Evolutionary conservation across 2,797 vertebrate genomes (phyloP), one percentile per base, ranked within the genome.

Genomic region (Sebastes kiyomatsui): DNA sequence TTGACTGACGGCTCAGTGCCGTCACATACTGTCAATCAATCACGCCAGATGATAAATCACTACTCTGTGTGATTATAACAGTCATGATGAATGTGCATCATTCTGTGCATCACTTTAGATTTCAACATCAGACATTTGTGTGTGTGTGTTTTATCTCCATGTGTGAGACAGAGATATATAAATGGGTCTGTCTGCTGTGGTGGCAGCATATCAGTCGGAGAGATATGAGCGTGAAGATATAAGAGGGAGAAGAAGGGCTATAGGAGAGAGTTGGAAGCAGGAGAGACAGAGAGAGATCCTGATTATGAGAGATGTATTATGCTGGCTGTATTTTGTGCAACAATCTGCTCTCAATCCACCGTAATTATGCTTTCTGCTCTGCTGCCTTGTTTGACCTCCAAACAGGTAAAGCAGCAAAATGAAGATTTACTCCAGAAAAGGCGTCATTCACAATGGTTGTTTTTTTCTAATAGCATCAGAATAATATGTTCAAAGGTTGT

Each of bases 311-410:
- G 58, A 38, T 61, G 22, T 28, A 22, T 71, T 23, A 32, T 5
- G 11, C 23, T 23, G 54, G 16, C 20, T 67, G 25, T 13, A 52
- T 16, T 68, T 35, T 54, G 18, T 55, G 49, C 52, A 60, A 61
- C 32, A 60, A 42, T 58, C 49, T 65, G 28, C 59, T 76, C 72
- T 60, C 38, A 61, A 75, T 10, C 9, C 1, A 14, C 14, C 3
- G 20, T 66, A 70, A 70, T 65, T 68, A 62, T 76, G 16, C 55
- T 70, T 67, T 70, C 67, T 80, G 77, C 54, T 77, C 33, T 70
- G 59, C 75, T 72, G 55, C 72, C 13, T 56, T 18, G 13, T 58
- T 75, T 70, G 68, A 67, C 64, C 64, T 80, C 68, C n/a, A 54
- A 54, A 59, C 22, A 38, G 22, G 22, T 75, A 14, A 72, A 35